Evolutionary conservation across 2,888 invertebrate species (phyloP), one percentile per base, ranked within the genome.

Genomic region (Conchocele bisecta): DNA sequence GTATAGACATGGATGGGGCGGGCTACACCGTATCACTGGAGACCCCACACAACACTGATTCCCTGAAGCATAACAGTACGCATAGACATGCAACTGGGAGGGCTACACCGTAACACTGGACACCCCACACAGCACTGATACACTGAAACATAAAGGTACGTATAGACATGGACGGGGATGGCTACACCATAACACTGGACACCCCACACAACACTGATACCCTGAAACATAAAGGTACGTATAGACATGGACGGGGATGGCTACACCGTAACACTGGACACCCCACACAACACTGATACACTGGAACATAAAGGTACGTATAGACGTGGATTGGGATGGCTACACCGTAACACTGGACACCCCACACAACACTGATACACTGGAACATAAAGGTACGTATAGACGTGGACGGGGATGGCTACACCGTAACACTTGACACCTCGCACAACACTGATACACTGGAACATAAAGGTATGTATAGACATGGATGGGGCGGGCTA

Each of bases 181-280:
- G n/a, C n/a, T n/a, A n/a, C n/a, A n/a, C n/a, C n/a, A n/a, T n/a
- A n/a, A n/a, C n/a, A n/a, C n/a, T n/a, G n/a, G n/a, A n/a, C n/a
- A n/a, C n/a, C n/a, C n/a, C n/a, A n/a, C 69, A 75, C 61, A 46
- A 39, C 2, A 7, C 29, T 4, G 39, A 22, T 26, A 11, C 5
- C 15, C n/a, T 28, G 15, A 66, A 59, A 44, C 66, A 59, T 33
- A 66, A 60, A 54, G 67, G 51, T 59, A 53, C 6, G 13, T 7
- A 83, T 56, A 76, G 82, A 29, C 60, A 50, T 67, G 5, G 70
- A 58, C 17, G 66, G 63, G 15, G 51, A 58, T n/a, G 75, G 69
- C 3, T 66, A 58, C 48, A 69, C 57, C 26, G 58, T 74, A n/a
- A 56, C 67, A n/a, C 56, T 75, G 4, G 75, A 33, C 15, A 51